Conservation (phyloP, 2,888 invertebrate species). For the Cerastis leucographa region DNA sequence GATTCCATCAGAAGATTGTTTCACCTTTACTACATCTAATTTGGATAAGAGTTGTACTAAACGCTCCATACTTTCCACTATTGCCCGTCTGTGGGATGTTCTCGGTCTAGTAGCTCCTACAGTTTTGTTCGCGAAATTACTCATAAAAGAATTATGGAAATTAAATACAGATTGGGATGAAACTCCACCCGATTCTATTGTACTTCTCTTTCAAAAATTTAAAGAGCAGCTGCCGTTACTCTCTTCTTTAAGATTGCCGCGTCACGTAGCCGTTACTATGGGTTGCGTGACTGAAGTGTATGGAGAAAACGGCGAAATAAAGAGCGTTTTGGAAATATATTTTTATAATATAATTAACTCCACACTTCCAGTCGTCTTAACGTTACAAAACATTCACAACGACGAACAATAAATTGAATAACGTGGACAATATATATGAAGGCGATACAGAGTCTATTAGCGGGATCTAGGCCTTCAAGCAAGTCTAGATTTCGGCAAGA, state of each 20-base stretch:
- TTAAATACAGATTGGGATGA: background rate
- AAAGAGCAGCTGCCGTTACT: constrained; percentile 14
- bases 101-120: background rate
- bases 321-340: too few species aligned
- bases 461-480: too few species aligned
- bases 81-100: background rate
- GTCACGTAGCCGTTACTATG: constrained; percentile 11
- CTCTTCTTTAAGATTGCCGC: constrained; percentile 2
- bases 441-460: too few species aligned
- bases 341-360: too few species aligned
- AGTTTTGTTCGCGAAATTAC: background rate
- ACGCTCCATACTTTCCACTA: constrained; percentile 1
- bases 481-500: too few species aligned
- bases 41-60: background rate
- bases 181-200: background rate
- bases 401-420: too few species aligned
- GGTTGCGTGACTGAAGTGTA: too few species aligned
- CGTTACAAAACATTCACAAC: too few species aligned
- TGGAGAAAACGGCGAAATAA: too few species aligned
- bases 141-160: background rate
- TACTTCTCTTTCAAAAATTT: background rate
- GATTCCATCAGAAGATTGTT: background rate
- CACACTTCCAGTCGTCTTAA: too few species aligned
- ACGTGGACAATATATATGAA: too few species aligned
- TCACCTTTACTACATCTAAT: background rate